Evolutionary conservation across 2,113 vertebrate species (phyloP).

Genomic region (Microtus oregoni): DNA sequence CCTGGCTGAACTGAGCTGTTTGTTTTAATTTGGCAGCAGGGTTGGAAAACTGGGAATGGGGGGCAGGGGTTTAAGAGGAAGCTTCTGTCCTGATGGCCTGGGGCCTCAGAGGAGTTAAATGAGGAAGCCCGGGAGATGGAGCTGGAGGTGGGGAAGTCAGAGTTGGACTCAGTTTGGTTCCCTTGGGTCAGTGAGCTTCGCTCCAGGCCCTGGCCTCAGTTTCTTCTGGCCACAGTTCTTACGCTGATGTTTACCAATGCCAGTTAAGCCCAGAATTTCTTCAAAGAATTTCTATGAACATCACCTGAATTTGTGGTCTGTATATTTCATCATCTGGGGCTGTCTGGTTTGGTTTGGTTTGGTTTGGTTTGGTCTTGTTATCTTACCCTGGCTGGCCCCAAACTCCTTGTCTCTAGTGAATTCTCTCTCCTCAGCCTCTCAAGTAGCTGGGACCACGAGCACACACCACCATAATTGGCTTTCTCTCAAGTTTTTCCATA

Average conservation of each 20-base stretch:
- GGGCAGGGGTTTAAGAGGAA: not conserved
- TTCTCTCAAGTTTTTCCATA: not conserved
- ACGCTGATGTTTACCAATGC: not conserved
- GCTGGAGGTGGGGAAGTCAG: not conserved
- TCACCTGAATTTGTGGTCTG: not conserved
- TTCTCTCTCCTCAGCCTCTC: not conserved
- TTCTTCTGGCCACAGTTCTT: not conserved
- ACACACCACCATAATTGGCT: not conserved
- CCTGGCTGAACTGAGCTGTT: not conserved
- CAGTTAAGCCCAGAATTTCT: not conserved
- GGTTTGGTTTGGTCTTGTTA: not conserved
- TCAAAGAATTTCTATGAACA: not conserved
- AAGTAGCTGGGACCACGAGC: not conserved
- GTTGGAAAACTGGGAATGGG: not conserved
- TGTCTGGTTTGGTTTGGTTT: not conserved
- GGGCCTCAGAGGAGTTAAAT: not conserved
- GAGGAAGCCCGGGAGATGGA: not conserved
- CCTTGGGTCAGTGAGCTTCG: not conserved
- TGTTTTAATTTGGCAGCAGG: not conserved
- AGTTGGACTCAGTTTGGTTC: not conserved
- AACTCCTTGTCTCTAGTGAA: not conserved
- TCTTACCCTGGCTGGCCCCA: not conserved
- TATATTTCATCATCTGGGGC: not conserved
- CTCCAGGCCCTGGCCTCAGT: not conserved
- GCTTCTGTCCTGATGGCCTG: not conserved